Evolutionary conservation across 1,140 invertebrate species (phyloP).

Genomic region (Magallana ariakensis): DNA sequence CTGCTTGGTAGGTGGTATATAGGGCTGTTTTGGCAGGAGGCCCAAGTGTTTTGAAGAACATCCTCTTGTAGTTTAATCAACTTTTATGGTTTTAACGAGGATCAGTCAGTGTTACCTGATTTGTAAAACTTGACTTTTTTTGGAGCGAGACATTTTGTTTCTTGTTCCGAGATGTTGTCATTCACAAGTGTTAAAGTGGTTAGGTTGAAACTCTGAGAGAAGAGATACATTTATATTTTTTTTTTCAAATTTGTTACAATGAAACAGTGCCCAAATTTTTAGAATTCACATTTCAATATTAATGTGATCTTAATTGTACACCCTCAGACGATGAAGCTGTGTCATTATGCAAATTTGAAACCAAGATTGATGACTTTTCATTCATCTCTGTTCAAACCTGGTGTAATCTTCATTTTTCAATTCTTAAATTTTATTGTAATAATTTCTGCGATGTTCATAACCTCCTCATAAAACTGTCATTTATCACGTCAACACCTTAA

Average conservation of each 20-base stretch:
- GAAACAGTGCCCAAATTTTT: no score
- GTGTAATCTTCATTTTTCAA: not conserved
- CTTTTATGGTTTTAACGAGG: not conserved
- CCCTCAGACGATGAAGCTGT: not conserved
- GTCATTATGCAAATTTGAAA: slow-evolving; percentile 18
- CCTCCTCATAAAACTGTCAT: not conserved
- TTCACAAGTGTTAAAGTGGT: no score
- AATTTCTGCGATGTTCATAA: not conserved
- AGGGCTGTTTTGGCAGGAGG: not conserved
- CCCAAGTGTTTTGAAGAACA: slow-evolving; percentile 19
- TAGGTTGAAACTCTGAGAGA: no score
- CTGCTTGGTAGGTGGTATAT: slow-evolving; percentile 1
- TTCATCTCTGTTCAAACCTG: not conserved
- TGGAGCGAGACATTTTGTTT: no score
- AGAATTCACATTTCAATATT: no score
- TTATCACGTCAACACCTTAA: not conserved
- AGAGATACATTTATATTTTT: no score
- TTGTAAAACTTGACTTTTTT: slow-evolving; percentile 1
- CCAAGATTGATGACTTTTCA: slow-evolving; percentile 20
- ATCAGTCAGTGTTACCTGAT: not conserved
- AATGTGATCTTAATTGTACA: no score
- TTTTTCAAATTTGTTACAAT: no score
- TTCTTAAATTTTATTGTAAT: slow-evolving; percentile 29
- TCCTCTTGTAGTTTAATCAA: not conserved
- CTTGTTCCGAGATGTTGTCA: no score